Conservation (phyloP, 1,140 invertebrate species). For the Brachionus rubens region DNA sequence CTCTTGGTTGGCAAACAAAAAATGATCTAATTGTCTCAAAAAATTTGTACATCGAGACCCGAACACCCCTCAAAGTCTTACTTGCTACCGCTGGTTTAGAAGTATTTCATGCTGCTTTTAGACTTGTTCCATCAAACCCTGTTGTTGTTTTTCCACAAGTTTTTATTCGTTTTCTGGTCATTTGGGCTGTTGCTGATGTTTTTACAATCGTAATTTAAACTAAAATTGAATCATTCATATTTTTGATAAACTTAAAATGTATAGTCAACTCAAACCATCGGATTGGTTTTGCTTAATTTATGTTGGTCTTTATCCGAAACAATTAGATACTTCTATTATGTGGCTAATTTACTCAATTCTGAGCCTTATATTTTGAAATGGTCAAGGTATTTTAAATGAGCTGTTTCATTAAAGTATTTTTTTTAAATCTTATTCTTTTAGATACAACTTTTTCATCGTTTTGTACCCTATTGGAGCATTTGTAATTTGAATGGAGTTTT, state of each 20-base stretch:
- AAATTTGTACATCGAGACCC: not conserved
- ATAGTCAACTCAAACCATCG: slow-evolving; percentile 57
- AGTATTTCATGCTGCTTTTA: slow-evolving; percentile 74
- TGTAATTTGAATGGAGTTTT: not conserved
- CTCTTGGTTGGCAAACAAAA: not conserved
- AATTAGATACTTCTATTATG: slow-evolving; percentile 86
- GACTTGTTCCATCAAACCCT: slow-evolving; percentile 77
- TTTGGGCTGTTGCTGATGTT: slow-evolving; percentile 74
- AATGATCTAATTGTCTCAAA: not conserved
- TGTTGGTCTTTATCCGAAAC: slow-evolving; percentile 93
- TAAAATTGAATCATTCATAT: no score
- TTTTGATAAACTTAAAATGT: not conserved
- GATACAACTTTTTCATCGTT: slow-evolving; percentile 80
- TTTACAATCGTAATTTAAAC: slow-evolving; percentile 53
- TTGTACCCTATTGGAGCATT: slow-evolving; percentile 80
- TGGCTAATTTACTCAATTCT: slow-evolving; percentile 68
- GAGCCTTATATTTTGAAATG: slow-evolving; percentile 33
- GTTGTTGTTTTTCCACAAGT: slow-evolving; percentile 81
- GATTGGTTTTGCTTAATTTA: slow-evolving; percentile 69
- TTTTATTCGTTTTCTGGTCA: slow-evolving; percentile 78
- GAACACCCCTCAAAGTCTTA: not conserved
- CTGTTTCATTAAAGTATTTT: no score
- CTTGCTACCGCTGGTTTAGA: slow-evolving; percentile 85
- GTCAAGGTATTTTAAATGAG: slow-evolving; percentile 1
- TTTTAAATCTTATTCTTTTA: slow-evolving; percentile 42